Percentiles rank a stretch among this genome's conserved stretches.
Conservation (phyloP, 2,113 vertebrate genomes). For the Porphyrio hochstetteri region DNA sequence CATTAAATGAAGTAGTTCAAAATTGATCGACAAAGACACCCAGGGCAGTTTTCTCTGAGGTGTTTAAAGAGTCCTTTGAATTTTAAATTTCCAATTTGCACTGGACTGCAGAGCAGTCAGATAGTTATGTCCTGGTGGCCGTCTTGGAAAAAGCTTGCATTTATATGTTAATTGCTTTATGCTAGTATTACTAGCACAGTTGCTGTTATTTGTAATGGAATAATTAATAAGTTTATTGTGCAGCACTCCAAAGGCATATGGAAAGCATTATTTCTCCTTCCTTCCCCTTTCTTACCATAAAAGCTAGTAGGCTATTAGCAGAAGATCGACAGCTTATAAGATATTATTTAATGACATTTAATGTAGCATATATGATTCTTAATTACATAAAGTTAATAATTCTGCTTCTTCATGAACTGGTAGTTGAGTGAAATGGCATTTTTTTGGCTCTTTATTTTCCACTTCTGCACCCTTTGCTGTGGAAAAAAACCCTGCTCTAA, state of each 20-base stretch:
- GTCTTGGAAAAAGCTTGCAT: not conserved
- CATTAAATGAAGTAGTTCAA: not conserved
- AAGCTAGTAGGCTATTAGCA: not conserved
- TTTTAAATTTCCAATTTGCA: slow-evolving; percentile 2
- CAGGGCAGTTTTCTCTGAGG: not conserved
- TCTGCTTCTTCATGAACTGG: not conserved
- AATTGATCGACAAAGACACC: not conserved
- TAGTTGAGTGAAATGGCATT: not conserved
- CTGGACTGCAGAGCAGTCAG: not conserved
- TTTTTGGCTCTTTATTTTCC: not conserved
- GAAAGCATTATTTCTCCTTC: not conserved
- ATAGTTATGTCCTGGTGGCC: not conserved
- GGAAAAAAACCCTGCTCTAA: not conserved
- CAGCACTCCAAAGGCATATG: not conserved
- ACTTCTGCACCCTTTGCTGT: not conserved
- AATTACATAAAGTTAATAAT: not conserved
- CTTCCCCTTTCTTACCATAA: not conserved
- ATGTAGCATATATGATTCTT: not conserved
- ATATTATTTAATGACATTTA: not conserved
- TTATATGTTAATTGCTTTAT: not conserved
- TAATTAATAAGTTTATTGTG: not conserved
- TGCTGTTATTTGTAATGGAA: not conserved
- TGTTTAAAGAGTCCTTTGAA: slow-evolving; percentile 1
- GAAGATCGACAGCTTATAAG: not conserved
- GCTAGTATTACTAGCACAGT: not conserved